A percentile compares a stretch with the other conserved stretches of the same genome.
These are phyloP conservation scores for Prunella himalayana DNA, from an alignment of 2,113 vertebrate genomes.

Conservation along the genomic window DNA sequence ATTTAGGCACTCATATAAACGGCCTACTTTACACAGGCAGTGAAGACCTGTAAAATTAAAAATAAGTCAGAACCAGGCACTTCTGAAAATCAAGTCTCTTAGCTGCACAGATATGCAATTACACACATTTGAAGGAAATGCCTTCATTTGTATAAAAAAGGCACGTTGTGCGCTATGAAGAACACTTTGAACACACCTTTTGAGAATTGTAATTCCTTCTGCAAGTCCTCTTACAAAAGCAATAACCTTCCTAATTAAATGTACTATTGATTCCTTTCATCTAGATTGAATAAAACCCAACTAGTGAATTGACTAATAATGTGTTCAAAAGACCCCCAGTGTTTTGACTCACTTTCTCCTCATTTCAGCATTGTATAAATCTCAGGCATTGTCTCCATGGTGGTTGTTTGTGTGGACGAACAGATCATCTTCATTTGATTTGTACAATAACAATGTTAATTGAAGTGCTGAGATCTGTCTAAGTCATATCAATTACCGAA, in stretches of 20 bases:
- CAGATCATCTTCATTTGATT: constrained; percentile 41
- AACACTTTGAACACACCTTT: not conserved
- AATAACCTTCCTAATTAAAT: constrained; percentile 53
- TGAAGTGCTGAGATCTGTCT: not conserved
- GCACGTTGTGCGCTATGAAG: not conserved
- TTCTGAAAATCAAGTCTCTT: not conserved
- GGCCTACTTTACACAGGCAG: not conserved
- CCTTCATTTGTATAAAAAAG: not conserved
- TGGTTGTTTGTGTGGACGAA: not conserved
- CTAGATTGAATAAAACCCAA: not conserved
- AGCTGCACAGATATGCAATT: not conserved
- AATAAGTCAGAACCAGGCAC: not conserved
- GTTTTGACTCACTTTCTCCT: constrained; percentile 15
- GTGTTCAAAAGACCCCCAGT: not conserved
- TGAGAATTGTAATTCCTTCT: constrained; percentile 28
- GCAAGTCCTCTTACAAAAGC: constrained; percentile 28
- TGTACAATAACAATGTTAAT: constrained; percentile 37
- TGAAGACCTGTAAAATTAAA: not conserved
- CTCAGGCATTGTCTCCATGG: not conserved
- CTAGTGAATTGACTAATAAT: not conserved
- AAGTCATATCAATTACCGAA: constrained; percentile 32
- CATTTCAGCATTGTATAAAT: not conserved
- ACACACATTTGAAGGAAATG: not conserved
- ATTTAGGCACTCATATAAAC: not conserved
- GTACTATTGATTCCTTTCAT: constrained; percentile 25